These are phyloP conservation scores for Polyergus mexicanus DNA, from an alignment of 1,140 invertebrate genomes.

Conservation along the genomic window DNA sequence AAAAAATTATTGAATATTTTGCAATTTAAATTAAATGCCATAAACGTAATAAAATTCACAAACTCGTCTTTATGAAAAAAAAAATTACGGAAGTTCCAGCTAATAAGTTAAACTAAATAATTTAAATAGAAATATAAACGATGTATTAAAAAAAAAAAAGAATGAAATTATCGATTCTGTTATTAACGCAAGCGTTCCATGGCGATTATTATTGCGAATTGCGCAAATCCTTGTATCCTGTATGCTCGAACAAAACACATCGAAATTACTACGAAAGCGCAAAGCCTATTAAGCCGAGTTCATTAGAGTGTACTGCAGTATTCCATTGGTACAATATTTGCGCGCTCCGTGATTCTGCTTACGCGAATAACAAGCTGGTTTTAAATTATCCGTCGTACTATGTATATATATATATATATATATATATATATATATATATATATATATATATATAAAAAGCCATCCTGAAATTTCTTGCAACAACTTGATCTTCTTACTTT, in stretches of 20 bases:
- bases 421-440: no score
- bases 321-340: slow-evolving; percentile 29
- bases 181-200: not conserved
- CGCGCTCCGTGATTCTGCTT: not conserved
- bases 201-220: not conserved
- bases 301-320: slow-evolving; percentile 31
- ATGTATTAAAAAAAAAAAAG: not conserved
- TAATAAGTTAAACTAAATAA: not conserved
- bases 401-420: no score
- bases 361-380: not conserved
- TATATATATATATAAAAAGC: no score
- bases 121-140: slow-evolving; percentile 2
- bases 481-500: slow-evolving; percentile 35
- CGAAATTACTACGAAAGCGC: slow-evolving; percentile 50
- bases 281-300: slow-evolving; percentile 45
- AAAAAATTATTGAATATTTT: slow-evolving; percentile 1
- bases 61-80: not conserved
- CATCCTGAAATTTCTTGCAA: slow-evolving; percentile 7
- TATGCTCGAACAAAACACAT: slow-evolving; percentile 29
- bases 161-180: not conserved
- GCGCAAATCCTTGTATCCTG: slow-evolving; percentile 10
- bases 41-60: not conserved
- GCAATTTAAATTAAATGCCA: not conserved
- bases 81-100: not conserved
- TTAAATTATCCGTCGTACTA: slow-evolving; percentile 26